These are phyloP conservation scores for Battus philenor DNA, from an alignment of 1,140 invertebrate genomes.

Conservation along the genomic window DNA sequence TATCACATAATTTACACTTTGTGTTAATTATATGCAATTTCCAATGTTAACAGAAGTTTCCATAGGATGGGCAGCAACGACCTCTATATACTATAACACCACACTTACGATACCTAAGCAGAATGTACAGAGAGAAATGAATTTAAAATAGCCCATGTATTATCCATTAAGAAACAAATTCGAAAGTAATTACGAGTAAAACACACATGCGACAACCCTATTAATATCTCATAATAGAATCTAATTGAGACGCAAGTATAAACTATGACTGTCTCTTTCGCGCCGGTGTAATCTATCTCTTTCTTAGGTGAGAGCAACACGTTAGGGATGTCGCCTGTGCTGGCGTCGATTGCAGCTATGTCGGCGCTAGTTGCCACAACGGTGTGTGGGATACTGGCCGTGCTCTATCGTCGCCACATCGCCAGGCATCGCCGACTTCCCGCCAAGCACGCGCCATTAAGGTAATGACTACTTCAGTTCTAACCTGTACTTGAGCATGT, in stretches of 20 bases:
- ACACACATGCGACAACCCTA: neutral
- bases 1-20: too few relatives aligned
- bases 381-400: constrained; percentile 83
- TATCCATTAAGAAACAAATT: too few relatives aligned
- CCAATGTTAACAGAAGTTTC: too few relatives aligned
- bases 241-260: neutral
- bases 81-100: too few relatives aligned
- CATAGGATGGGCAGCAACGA: too few relatives aligned
- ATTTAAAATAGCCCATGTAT: too few relatives aligned
- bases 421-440: constrained; percentile 72
- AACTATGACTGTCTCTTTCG: neutral
- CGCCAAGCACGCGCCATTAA: constrained; percentile 80
- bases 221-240: neutral
- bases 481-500: too few relatives aligned
- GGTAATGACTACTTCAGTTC: too few relatives aligned
- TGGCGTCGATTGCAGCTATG: constrained; percentile 82
- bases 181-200: neutral
- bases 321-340: constrained; percentile 82
- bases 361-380: constrained; percentile 82
- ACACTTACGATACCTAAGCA: too few relatives aligned
- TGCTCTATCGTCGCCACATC: constrained; percentile 80
- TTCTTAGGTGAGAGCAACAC: constrained; percentile 59
- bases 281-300: neutral
- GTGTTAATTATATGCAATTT: too few relatives aligned
- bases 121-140: too few relatives aligned